Conservation (phyloP, 2,888 invertebrate genomes). For the Pandemis heparana region DNA sequence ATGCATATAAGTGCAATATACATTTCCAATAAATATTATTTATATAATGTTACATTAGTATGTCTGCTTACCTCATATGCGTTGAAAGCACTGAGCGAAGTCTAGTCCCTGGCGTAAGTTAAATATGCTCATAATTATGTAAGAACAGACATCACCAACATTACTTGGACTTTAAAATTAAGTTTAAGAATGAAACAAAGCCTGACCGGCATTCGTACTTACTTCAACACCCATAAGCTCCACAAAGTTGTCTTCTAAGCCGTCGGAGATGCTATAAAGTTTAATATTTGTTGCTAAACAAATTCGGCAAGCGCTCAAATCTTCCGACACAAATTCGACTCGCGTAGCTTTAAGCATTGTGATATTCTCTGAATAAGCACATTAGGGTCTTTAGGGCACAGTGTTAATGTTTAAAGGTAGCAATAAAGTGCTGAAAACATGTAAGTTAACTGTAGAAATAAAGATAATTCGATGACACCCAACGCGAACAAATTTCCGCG, state of each 20-base stretch:
- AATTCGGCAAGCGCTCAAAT: constrained; percentile 20
- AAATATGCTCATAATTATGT: too few species aligned
- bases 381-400: background rate
- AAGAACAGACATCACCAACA: too few species aligned
- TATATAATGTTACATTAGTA: too few species aligned
- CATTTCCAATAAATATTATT: too few species aligned
- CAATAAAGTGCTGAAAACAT: background rate
- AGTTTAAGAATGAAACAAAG: background rate
- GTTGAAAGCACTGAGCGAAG: too few species aligned
- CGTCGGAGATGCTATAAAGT: constrained; percentile 26
- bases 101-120: too few species aligned
- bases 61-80: too few species aligned
- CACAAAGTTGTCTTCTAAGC: constrained; percentile 20
- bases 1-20: too few species aligned
- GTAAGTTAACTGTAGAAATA: background rate
- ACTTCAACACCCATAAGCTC: constrained; percentile 32
- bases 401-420: background rate
- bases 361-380: background rate
- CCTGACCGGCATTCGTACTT: background rate
- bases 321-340: constrained; percentile 22
- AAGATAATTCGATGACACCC: background rate
- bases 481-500: background rate
- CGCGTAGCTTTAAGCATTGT: constrained; percentile 3
- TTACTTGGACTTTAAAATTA: background rate
- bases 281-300: constrained; percentile 23